Conservation (phyloP, 2,888 invertebrate genomes). For the Ypsolopha scabrella region DNA sequence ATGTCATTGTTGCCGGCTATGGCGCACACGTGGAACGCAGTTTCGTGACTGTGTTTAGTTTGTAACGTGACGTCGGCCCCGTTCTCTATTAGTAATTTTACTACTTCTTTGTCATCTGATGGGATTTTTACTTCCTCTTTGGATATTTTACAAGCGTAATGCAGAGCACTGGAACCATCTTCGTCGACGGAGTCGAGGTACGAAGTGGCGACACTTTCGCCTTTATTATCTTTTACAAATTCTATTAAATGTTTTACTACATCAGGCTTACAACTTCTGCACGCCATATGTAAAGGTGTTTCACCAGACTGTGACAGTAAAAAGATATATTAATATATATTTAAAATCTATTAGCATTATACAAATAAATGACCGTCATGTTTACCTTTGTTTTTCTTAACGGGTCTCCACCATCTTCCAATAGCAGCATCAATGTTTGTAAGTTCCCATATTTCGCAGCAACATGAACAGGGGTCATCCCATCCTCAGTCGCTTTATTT, state of each 20-base stretch:
- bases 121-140: conserved; percentile 82
- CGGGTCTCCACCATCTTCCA: conserved; percentile 96
- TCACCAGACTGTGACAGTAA: conserved; percentile 81
- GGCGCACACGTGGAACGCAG: conserved; percentile 96
- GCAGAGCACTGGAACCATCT: conserved; percentile 94
- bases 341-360: neutral
- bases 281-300: conserved; percentile 95
- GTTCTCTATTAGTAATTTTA: conserved; percentile 88
- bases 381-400: conserved; percentile 88
- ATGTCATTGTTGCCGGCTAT: conserved; percentile 96
- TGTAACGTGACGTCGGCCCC: conserved; percentile 91
- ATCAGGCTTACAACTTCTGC: conserved; percentile 85
- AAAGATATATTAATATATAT: neutral
- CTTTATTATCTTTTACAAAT: conserved; percentile 81
- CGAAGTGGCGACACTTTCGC: conserved; percentile 81
- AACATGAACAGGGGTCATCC: conserved; percentile 97
- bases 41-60: conserved; percentile 90
- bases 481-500: conserved; percentile 95
- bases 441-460: conserved; percentile 94
- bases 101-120: conserved; percentile 86
- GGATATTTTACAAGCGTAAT: conserved; percentile 92
- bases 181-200: conserved; percentile 91
- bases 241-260: conserved; percentile 89
- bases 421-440: conserved; percentile 83
- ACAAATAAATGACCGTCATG: neutral